phyloP scores from a whole-genome alignment of 2,888 invertebrate species.

The Ecliptopera silaceata region DNA sequence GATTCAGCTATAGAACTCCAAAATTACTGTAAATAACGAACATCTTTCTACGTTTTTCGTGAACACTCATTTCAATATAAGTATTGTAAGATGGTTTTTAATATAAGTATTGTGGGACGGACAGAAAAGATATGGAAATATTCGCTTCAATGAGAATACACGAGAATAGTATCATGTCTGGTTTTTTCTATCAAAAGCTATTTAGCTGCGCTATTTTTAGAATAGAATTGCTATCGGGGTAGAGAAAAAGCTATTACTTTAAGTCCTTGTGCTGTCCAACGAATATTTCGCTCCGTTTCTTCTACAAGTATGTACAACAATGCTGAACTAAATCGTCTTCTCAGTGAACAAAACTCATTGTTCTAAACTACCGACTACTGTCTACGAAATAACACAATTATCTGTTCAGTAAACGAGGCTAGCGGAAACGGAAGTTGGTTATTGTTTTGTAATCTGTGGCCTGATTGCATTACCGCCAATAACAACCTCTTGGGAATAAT shows the following conservation, averaged over 20 bases:
- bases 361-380: constrained; percentile 15
- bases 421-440: constrained; percentile 6
- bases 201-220: not conserved
- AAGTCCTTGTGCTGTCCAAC: not conserved
- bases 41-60: no score
- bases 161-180: not conserved
- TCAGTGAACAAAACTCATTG: constrained; percentile 17
- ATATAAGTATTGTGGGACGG: no score
- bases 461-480: constrained; percentile 25
- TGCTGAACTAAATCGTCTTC: constrained; percentile 16
- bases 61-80: no score
- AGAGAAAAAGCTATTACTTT: not conserved
- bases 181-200: not conserved
- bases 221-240: not conserved
- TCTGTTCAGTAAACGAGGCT: constrained; percentile 16
- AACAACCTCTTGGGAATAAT: constrained; percentile 12
- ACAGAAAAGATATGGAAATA: no score
- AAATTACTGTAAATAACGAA: no score
- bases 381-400: constrained; percentile 23
- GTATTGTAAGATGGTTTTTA: no score
- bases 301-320: constrained; percentile 3
- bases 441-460: constrained; percentile 8
- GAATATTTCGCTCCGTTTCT: constrained; percentile 8
- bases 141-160: not conserved
- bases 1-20: not conserved